Evolutionary conservation across 2,113 vertebrate species (phyloP).

Genomic region (Sarotherodon lohbergeri): DNA sequence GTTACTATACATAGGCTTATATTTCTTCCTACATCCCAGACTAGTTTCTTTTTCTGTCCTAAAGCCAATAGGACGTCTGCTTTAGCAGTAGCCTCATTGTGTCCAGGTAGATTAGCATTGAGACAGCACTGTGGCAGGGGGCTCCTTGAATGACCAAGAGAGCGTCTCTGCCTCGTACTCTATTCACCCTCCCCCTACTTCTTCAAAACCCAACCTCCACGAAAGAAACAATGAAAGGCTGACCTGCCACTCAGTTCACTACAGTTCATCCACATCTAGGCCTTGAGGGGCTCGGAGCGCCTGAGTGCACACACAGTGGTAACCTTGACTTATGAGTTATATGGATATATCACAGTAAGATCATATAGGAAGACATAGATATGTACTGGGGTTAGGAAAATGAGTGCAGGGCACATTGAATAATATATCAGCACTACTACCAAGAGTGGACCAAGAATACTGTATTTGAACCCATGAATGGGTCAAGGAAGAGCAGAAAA

Average conservation of each 20-base stretch:
- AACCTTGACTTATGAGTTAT: background rate
- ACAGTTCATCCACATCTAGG: background rate
- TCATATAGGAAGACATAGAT: background rate
- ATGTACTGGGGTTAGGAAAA: background rate
- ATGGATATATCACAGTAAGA: background rate
- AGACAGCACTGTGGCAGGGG: background rate
- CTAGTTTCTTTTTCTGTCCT: background rate
- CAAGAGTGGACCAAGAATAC: background rate
- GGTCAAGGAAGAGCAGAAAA: background rate
- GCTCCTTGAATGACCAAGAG: slow-evolving; percentile 9
- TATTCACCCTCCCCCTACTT: background rate
- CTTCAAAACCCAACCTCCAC: background rate
- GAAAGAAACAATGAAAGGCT: slow-evolving; percentile 28
- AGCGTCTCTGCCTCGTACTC: background rate
- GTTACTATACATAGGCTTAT: background rate
- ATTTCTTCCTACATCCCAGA: background rate
- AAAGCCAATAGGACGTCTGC: background rate
- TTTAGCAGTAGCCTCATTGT: slow-evolving; percentile 42
- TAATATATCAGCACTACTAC: background rate
- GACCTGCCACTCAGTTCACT: background rate
- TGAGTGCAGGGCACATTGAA: background rate
- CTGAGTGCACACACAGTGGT: background rate
- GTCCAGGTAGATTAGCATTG: slow-evolving; percentile 45
- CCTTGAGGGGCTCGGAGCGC: background rate
- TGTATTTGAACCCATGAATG: background rate